Conservation (phyloP, 2,888 invertebrate genomes). For the Andricus quercusramuli region DNA sequence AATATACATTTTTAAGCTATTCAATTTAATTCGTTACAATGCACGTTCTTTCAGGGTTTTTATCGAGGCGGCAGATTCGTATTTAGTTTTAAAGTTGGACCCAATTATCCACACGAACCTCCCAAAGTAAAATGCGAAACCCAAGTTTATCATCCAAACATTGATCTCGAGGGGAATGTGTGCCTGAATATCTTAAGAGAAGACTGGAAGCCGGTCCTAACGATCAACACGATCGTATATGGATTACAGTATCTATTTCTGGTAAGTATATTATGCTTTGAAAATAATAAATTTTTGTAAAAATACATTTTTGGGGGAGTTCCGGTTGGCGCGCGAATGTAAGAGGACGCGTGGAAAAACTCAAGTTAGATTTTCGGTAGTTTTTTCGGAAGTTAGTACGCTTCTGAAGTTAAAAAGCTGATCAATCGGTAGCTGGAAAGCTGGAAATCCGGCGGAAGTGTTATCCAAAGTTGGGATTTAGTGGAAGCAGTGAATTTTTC, state of each 20-base stretch:
- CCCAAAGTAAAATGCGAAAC: constrained; percentile 99
- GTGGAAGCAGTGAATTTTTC: too few relatives aligned
- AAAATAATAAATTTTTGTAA: neutral
- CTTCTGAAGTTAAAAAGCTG: too few relatives aligned
- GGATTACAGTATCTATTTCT: constrained; percentile 98
- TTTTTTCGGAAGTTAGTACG: too few relatives aligned
- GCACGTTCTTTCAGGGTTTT: constrained; percentile 84
- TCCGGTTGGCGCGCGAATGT: too few relatives aligned
- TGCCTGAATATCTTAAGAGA: constrained; percentile 98
- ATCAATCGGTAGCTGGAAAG: too few relatives aligned
- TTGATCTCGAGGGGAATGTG: constrained; percentile 98
- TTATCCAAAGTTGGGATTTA: too few relatives aligned
- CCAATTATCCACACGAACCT: constrained; percentile 98
- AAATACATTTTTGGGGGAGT: neutral
- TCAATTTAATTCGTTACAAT: neutral
- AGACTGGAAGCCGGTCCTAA: constrained; percentile 99
- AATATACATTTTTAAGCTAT: neutral
- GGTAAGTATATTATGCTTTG: constrained; percentile 80
- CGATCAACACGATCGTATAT: constrained; percentile 98
- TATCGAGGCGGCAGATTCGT: constrained; percentile 96
- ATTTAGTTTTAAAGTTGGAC: constrained; percentile 98
- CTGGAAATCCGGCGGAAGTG: too few relatives aligned
- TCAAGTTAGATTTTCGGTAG: too few relatives aligned
- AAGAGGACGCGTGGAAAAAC: too few relatives aligned
- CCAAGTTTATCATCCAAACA: constrained; percentile 98